Evolutionary conservation across 1,140 invertebrate species (phyloP).

Genomic region (Lucilia sericata): DNA sequence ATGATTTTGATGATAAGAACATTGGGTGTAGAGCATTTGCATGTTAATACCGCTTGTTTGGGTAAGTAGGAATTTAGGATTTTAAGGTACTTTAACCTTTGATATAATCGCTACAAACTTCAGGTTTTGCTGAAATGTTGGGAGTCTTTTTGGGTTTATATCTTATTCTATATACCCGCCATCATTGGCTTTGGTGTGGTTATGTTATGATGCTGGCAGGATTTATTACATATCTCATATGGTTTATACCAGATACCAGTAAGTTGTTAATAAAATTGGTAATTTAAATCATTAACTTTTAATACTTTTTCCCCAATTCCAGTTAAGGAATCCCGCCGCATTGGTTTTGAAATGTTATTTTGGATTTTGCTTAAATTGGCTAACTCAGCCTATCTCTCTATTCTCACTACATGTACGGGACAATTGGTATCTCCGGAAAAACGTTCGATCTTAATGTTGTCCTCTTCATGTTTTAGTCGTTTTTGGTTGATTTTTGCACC

Average conservation of each 20-base stretch:
- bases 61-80: slow-evolving; percentile 48
- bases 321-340: slow-evolving; percentile 50
- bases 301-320: slow-evolving; percentile 25
- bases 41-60: slow-evolving; percentile 65
- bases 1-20: slow-evolving; percentile 67
- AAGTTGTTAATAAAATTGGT: background rate
- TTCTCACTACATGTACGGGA: slow-evolving; percentile 61
- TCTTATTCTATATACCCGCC: slow-evolving; percentile 62
- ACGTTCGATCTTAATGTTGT: slow-evolving; percentile 56
- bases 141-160: slow-evolving; percentile 65
- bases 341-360: slow-evolving; percentile 59
- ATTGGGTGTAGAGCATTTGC: slow-evolving; percentile 63
- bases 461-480: slow-evolving; percentile 60
- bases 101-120: no score
- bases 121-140: slow-evolving; percentile 65
- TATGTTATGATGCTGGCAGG: slow-evolving; percentile 59
- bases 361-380: slow-evolving; percentile 61
- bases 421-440: slow-evolving; percentile 62
- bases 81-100: no score
- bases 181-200: slow-evolving; percentile 62
- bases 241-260: slow-evolving; percentile 59
- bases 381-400: slow-evolving; percentile 60
- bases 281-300: background rate
- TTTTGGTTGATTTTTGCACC: slow-evolving; percentile 58
- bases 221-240: slow-evolving; percentile 57